Evolutionary conservation across 1,140 invertebrate genomes (phyloP).

Genomic region (Dysdera silvatica): DNA sequence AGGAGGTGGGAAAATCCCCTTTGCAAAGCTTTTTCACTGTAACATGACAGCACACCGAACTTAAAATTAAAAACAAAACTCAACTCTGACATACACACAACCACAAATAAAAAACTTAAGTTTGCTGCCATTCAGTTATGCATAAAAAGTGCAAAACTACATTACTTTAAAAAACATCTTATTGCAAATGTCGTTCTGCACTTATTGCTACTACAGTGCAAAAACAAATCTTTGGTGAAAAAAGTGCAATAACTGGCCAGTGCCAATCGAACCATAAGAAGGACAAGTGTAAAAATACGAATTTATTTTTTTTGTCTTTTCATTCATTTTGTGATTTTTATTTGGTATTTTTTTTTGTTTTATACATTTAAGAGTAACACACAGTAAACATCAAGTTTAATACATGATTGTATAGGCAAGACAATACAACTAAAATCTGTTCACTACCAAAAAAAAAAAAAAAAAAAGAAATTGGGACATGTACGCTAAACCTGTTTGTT

Average conservation of each 20-base stretch:
- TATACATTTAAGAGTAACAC: conserved; percentile 27
- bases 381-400: background rate
- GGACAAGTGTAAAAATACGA: conserved; percentile 31
- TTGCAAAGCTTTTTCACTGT: too few species aligned
- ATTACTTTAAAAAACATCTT: conserved; percentile 16
- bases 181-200: conserved; percentile 9
- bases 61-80: conserved; percentile 24
- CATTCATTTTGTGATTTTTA: too few species aligned
- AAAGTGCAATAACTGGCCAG: conserved; percentile 18
- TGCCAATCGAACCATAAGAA: conserved; percentile 19
- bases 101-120: conserved; percentile 26
- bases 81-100: conserved; percentile 28
- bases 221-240: conserved; percentile 25
- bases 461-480: too few species aligned
- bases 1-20: conserved; percentile 22
- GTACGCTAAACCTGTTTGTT: too few species aligned
- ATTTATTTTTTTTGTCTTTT: conserved; percentile 18
- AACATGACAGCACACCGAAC: conserved; percentile 6
- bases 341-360: too few species aligned
- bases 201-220: conserved; percentile 17
- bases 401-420: conserved; percentile 29
- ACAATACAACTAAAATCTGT: conserved; percentile 14
- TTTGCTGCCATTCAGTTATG: conserved; percentile 26
- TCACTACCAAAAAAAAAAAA: too few species aligned
- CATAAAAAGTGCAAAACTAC: conserved; percentile 19